Evolutionary conservation across 1,140 invertebrate species (phyloP).

Genomic region (Macrobrachium rosenbergii): DNA sequence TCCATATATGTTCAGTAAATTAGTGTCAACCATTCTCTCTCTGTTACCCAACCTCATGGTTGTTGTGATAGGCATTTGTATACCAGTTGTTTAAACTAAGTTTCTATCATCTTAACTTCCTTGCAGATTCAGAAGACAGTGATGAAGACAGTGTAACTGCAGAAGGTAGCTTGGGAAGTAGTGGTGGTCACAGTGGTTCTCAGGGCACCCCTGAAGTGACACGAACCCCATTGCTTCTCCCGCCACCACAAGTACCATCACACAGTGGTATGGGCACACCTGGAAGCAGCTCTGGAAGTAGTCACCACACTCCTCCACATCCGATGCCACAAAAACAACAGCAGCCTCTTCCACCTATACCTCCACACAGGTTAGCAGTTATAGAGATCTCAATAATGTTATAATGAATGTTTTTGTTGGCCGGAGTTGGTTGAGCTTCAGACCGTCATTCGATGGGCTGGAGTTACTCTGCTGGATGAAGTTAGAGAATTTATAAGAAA

Average conservation of each 20-base stretch:
- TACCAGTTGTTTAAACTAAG: background rate
- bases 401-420: background rate
- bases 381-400: background rate
- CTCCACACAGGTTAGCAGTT: slow-evolving; percentile 60
- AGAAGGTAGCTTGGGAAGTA: slow-evolving; percentile 63
- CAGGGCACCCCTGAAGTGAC: slow-evolving; percentile 64
- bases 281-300: slow-evolving; percentile 55
- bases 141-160: slow-evolving; percentile 66
- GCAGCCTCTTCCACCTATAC: slow-evolving; percentile 65
- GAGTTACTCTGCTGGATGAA: no score
- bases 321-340: slow-evolving; percentile 56
- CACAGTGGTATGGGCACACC: slow-evolving; percentile 49
- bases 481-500: no score
- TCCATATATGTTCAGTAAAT: no score
- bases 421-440: no score
- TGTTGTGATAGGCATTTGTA: background rate
- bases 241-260: slow-evolving; percentile 51
- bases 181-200: slow-evolving; percentile 61
- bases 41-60: background rate
- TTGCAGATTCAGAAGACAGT: slow-evolving; percentile 65
- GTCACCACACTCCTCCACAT: slow-evolving; percentile 53
- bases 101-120: background rate
- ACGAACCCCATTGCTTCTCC: slow-evolving; percentile 50
- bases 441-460: no score
- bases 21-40: background rate